Conservation (phyloP, 2,113 vertebrate species). For the Emydocephalus ijimae region DNA sequence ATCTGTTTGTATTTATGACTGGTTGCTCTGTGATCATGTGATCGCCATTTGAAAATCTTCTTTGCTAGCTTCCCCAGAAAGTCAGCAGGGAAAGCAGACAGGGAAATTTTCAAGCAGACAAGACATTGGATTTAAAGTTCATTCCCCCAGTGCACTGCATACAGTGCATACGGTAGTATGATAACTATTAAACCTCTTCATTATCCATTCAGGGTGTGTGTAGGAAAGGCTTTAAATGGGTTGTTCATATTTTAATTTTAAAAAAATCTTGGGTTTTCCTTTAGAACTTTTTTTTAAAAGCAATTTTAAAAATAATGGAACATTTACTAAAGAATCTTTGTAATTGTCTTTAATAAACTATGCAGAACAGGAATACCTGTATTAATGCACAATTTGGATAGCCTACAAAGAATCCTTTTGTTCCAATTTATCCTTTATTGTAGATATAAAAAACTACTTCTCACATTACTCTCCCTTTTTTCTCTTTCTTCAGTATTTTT, state of each 20-base stretch:
- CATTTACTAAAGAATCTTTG: neutral
- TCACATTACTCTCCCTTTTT: neutral
- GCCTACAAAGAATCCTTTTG: neutral
- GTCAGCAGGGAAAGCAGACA: no score
- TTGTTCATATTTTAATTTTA: neutral
- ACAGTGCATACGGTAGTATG: neutral
- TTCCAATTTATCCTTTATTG: neutral
- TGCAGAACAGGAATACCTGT: neutral
- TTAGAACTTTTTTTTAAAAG: neutral
- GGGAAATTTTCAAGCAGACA: no score
- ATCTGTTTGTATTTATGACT: no score
- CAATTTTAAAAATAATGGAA: neutral
- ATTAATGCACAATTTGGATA: neutral
- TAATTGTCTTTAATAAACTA: neutral
- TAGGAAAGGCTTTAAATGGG: neutral
- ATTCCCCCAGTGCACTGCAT: no score
- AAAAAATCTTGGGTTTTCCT: neutral
- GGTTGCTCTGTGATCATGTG: no score
- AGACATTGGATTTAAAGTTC: no score
- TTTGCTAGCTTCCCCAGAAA: no score
- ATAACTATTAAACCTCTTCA: neutral
- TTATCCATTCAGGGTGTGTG: neutral
- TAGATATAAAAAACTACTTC: neutral
- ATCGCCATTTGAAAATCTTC: no score
- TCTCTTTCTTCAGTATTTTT: neutral